These are phyloP conservation scores for Myotis daubentonii DNA, from an alignment of 2,797 vertebrate species.

Conservation along the genomic window DNA sequence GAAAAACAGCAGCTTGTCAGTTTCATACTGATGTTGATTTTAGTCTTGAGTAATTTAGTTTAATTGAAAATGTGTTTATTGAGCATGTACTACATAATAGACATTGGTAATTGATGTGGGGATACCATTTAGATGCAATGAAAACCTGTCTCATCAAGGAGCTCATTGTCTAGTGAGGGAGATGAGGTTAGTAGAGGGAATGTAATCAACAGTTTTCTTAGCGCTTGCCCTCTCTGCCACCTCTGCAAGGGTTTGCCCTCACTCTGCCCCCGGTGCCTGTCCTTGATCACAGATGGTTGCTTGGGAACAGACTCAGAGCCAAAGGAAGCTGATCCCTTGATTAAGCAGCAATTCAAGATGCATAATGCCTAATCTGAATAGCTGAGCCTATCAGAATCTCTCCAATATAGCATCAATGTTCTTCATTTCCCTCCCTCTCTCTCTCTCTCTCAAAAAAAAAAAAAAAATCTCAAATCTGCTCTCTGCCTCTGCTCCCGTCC, in stretches of 20 bases:
- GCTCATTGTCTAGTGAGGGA: neutral
- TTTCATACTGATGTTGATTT: neutral
- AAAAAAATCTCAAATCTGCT: neutral
- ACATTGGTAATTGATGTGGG: neutral
- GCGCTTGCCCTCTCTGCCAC: neutral
- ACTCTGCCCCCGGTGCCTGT: too few relatives aligned
- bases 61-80: constrained; percentile 46
- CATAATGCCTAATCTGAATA: neutral
- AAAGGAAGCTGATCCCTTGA: neutral
- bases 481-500: neutral
- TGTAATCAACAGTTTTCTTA: neutral
- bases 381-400: neutral
- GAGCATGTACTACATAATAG: neutral
- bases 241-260: neutral
- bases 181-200: neutral
- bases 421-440: neutral
- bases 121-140: neutral
- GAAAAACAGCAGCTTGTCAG: constrained; percentile 15
- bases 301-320: neutral
- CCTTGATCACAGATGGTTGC: neutral
- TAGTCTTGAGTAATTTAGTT: neutral
- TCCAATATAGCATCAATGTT: neutral
- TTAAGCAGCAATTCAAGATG: neutral
- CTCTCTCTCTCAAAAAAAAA: neutral
- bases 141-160: neutral